A percentile compares a stretch with the other conserved stretches of the same genome.
Evolutionary conservation across 2,113 vertebrate species (phyloP).

Genomic region (Pelobates fuscus): DNA sequence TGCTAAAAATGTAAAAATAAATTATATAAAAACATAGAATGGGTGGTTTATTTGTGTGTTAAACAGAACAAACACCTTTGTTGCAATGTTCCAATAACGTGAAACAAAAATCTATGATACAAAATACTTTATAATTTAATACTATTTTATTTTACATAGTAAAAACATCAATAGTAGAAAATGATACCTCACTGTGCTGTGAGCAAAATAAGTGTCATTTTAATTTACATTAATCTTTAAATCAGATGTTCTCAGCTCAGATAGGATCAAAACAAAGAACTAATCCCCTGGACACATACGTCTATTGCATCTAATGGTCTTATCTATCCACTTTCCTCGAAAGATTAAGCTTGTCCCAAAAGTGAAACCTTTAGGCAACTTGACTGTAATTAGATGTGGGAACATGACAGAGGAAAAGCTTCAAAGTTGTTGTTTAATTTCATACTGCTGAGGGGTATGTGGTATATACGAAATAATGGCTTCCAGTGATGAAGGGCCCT

Average conservation of each 20-base stretch:
- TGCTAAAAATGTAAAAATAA: no score
- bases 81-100: no score
- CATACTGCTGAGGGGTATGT: constrained; percentile 27
- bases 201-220: neutral
- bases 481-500: constrained; percentile 33
- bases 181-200: neutral
- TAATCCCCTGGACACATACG: neutral
- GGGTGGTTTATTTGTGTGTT: no score
- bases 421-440: constrained; percentile 40
- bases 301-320: constrained; percentile 7
- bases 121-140: no score
- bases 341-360: constrained; percentile 26
- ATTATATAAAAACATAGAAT: no score
- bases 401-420: constrained; percentile 32
- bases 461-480: constrained; percentile 36
- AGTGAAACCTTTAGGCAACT: constrained; percentile 37
- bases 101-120: no score
- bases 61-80: no score
- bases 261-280: neutral
- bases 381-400: constrained; percentile 38
- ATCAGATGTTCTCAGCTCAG: neutral
- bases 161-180: neutral
- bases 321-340: constrained; percentile 21
- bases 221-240: neutral
- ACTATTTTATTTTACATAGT: no score